Evolutionary conservation across 1,140 invertebrate genomes (phyloP), one percentile per base, ranked within the genome.

Genomic region (Wasmannia auropunctata): DNA sequence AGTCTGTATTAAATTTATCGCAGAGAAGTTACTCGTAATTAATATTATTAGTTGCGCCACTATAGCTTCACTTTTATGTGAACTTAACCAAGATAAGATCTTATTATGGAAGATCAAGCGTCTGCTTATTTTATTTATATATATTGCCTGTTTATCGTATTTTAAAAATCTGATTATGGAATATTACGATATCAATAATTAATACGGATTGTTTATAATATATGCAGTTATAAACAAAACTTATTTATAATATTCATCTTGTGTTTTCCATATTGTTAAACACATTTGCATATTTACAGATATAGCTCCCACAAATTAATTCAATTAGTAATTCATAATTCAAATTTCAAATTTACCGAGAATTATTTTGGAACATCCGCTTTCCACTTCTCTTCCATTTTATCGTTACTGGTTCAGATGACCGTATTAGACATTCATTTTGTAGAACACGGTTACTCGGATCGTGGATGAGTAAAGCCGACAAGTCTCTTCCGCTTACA

Each of bases 401-500:
- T n/a, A 72, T 74, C 25, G 28, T 43, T 58, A 46, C 46, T 37
- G 16, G 22, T n/a, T 79, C n/a, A 28, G 16, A 34, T 19, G 19
- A 72, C 51, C 14, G 14, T 69, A 74, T 83, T 60, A 83, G 51
- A 58, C 19, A 37, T 79, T 11, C 60, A 65, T 83, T 74, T 72
- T 37, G 51, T 31, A 54, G 67, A 74, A 58, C 34, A 58, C 25
- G 65, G 79, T 72, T 83, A 69, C 43, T 80, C 43, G 31, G 28
- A 51, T 31, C 51, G 37, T 81, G 51, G 37, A 83, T 72, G 51
- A 83, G 67, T 54, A 83, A 74, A 74, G 37, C 51, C 51, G 51
- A 58, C 79, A 46, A 83, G 79, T 83, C 67, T 83, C 65, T 83
- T 70, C 54, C 79, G 67, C 67, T 83, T 83, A 74, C 67, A 83